Percentiles rank a stretch among this genome's conserved stretches.
These are phyloP conservation scores for Lepidochitona cinerea DNA, from an alignment of 2,888 invertebrate species.

Conservation along the genomic window DNA sequence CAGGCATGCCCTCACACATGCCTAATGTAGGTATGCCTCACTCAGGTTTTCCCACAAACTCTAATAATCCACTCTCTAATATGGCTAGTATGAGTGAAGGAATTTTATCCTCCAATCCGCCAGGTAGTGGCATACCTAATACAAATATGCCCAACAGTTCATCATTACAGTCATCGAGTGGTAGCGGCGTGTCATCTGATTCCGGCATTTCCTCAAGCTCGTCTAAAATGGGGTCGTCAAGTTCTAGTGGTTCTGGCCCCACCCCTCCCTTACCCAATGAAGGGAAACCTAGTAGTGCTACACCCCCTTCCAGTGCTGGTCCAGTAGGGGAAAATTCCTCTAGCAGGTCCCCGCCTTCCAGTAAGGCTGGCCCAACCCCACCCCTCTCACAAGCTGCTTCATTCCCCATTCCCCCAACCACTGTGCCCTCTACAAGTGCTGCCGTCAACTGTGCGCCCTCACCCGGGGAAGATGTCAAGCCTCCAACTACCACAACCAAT, in stretches of 20 bases:
- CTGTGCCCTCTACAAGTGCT: not conserved
- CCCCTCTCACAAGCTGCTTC: not conserved
- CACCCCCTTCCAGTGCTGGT: not conserved
- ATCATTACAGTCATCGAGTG: not conserved
- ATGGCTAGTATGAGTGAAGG: slow-evolving; percentile 2
- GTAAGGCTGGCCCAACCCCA: not conserved
- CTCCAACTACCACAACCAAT: slow-evolving; percentile 16
- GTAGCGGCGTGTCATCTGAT: not conserved
- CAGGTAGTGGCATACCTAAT: slow-evolving; percentile 2
- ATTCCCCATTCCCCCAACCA: not conserved
- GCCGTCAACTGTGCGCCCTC: not conserved
- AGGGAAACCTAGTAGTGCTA: not conserved
- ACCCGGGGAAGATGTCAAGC: not conserved
- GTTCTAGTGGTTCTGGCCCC: not conserved
- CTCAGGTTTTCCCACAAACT: slow-evolving; percentile 7
- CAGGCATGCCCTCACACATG: slow-evolving; percentile 1
- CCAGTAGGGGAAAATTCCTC: not conserved
- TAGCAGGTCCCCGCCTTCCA: not conserved
- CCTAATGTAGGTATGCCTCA: slow-evolving; percentile 1
- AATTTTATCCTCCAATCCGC: not conserved
- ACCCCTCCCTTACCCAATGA: not conserved
- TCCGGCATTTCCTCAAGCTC: not conserved
- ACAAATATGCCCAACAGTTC: not conserved
- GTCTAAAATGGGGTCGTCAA: not conserved
- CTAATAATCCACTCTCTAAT: not conserved